Percentiles rank a stretch among this genome's conserved stretches.
phyloP scores from a whole-genome alignment of 2,888 invertebrate species.

The Tachina lurida region DNA sequence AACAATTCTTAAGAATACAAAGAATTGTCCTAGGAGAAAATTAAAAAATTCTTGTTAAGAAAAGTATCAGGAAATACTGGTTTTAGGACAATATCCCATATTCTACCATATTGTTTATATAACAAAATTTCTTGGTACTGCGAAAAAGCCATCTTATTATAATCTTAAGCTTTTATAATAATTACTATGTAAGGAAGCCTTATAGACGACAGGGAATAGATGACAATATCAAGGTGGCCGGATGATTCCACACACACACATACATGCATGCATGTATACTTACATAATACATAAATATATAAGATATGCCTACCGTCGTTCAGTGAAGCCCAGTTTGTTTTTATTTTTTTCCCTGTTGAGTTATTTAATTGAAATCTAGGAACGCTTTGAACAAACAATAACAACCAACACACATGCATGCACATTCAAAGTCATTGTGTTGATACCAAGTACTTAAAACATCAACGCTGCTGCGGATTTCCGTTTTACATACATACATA shows the following conservation, averaged over 20 bases:
- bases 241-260: constrained; percentile 13
- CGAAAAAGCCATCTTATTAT: neutral
- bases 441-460: constrained; percentile 29
- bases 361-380: constrained; percentile 52
- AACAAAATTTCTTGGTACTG: constrained; percentile 11
- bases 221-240: constrained; percentile 44
- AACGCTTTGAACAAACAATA: constrained; percentile 21
- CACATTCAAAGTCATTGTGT: neutral
- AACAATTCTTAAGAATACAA: no score
- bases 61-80: no score
- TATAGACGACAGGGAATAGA: constrained; percentile 10
- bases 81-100: no score
- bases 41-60: no score
- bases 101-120: neutral
- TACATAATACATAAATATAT: neutral
- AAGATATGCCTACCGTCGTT: constrained; percentile 26
- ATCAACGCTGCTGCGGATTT: constrained; percentile 63
- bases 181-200: neutral
- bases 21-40: no score
- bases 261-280: neutral
- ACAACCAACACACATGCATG: neutral
- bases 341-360: constrained; percentile 18
- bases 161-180: neutral
- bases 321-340: neutral
- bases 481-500: constrained; percentile 57